Conservation (phyloP, 1,140 invertebrate genomes). For the Caenorhabditis elegans region DNA sequence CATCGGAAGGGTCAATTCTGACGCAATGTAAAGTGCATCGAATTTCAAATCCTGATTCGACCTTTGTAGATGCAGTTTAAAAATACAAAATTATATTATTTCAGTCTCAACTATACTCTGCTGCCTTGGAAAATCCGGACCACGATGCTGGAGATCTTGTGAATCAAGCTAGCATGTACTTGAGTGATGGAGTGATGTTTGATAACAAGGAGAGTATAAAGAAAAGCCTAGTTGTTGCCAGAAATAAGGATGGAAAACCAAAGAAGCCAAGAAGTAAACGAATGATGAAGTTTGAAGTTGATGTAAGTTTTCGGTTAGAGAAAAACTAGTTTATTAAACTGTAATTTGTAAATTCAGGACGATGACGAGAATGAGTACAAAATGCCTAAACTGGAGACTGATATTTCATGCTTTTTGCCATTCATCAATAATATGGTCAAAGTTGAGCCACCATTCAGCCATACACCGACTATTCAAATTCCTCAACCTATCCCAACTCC, state of each 20-base stretch:
- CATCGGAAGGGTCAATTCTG: background rate
- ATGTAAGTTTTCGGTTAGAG: background rate
- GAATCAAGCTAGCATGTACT: conserved; percentile 35
- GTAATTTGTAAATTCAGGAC: background rate
- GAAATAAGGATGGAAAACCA: conserved; percentile 42
- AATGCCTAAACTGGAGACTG: conserved; percentile 27
- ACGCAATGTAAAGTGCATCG: background rate
- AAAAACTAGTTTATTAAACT: no score
- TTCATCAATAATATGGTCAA: conserved; percentile 38
- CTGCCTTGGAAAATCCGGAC: conserved; percentile 40
- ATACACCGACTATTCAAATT: conserved; percentile 4
- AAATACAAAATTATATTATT: no score
- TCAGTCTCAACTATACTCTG: conserved; percentile 40
- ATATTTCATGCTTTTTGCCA: conserved; percentile 9
- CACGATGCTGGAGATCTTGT: conserved; percentile 46
- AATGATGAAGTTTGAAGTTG: conserved; percentile 37
- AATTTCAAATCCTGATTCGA: background rate
- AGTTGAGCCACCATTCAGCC: conserved; percentile 3
- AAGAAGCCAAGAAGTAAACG: conserved; percentile 14
- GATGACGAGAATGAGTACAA: conserved; percentile 40
- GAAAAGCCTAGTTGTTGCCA: conserved; percentile 27
- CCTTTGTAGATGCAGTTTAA: no score
- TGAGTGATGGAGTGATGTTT: conserved; percentile 38
- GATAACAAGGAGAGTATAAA: conserved; percentile 42
- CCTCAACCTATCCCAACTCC: conserved; percentile 24